Conservation (phyloP, 2,797 vertebrate genomes). For the Lagodon rhomboides region DNA sequence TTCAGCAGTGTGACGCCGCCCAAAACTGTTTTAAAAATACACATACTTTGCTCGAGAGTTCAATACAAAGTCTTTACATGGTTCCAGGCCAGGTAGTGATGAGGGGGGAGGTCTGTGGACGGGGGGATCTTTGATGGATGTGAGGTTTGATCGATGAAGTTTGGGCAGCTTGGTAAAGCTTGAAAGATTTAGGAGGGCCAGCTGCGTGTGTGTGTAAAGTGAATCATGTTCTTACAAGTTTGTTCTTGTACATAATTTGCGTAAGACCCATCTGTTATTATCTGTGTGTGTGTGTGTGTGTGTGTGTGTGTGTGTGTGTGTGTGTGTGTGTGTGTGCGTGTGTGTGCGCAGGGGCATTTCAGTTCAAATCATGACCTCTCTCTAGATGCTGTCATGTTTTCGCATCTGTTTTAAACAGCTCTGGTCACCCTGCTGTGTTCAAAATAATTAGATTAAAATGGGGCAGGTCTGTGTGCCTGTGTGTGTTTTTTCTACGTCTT, state of each 20-base stretch:
- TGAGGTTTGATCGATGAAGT: no score
- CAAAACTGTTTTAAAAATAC: neutral
- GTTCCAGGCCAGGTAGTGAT: neutral
- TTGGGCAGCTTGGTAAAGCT: neutral
- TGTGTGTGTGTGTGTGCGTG: constrained; percentile 1
- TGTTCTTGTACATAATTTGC: constrained; percentile 8
- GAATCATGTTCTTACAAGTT: constrained; percentile 9
- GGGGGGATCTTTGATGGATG: no score
- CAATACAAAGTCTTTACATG: neutral
- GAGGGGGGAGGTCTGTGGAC: no score
- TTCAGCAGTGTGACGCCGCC: neutral
- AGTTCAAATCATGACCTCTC: constrained; percentile 12
- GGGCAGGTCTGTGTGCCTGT: constrained; percentile 9
- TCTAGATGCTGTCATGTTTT: constrained; percentile 51
- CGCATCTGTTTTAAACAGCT: constrained; percentile 68
- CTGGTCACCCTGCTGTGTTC: constrained; percentile 68
- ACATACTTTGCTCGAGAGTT: neutral
- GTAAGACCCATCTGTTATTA: neutral
- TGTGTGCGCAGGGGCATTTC: neutral
- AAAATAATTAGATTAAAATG: constrained; percentile 79
- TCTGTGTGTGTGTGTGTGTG: neutral
- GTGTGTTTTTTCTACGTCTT: constrained; percentile 15
- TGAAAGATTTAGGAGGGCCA: neutral
- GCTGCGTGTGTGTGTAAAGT: neutral
- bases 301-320: constrained; percentile 5